Base-by-base conservation (phyloP, 2,113 vertebrate species). In the Paralichthys olivaceus region DNA sequence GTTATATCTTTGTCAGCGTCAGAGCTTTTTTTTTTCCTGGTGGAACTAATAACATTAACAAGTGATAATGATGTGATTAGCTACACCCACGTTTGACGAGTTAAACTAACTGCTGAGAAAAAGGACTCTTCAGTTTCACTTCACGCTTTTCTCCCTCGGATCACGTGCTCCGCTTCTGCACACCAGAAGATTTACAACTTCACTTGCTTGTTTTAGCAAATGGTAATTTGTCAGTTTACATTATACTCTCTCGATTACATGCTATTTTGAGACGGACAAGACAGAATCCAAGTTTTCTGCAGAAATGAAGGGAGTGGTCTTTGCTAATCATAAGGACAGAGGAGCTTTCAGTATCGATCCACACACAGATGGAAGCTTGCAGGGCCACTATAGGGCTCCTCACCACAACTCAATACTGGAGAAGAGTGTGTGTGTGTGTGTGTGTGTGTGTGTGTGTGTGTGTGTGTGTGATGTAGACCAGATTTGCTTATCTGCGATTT, bases 381-480 rank as follows among this genome's bases (percentile, higher is more conserved):
- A 77, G 71, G 66, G 69, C 72, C 64, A 60, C 84, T 70, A 47
- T 64, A 75, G 81, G 74, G 83, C 75, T 83, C 84, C 79, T 80
- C 72, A 92, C 89, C 89, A 88, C 91, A 91, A 79, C 72, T 92
- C 90, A 86, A 90, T 90, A 91, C 64, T 54, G 49, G 57, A 69
- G 63, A 59, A 59, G 59, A n/a, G 66, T 55, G 77, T 49, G 80
- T 67, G 56, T 62, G 61, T 57, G 63, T 67, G 51, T 62, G 71
- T 62, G 67, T 67, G 56, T 26, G 55, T 58, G 77, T 49, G 80
- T 63, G 56, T 62, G 71, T 62, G 67, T 60, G 56, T 23, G 65
- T 54, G 74, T 40, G 80, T 66, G 49, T 61, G 61, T 56, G 62
- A 49, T 13, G 47, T 49, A 7, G 47, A 20, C 11, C 19, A 63